Conservation (phyloP, 1,140 invertebrate species). For the Dysdera silvatica region DNA sequence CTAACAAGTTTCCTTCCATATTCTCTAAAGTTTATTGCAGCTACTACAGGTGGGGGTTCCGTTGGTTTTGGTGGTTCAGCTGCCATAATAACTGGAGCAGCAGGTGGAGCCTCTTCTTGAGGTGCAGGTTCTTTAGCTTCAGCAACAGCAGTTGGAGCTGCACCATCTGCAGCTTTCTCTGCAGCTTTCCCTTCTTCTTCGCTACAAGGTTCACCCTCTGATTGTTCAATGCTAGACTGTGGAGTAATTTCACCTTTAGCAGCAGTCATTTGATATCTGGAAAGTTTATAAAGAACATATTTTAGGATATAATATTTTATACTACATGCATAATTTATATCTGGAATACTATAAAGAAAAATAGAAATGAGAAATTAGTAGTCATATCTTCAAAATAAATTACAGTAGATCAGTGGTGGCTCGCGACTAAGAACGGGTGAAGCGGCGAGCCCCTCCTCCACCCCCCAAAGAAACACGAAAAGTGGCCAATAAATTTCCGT, state of each 20-base stretch:
- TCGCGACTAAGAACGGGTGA: no score
- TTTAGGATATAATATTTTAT: no score
- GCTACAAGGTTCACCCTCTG: conserved; percentile 49
- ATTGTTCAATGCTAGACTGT: conserved; percentile 51
- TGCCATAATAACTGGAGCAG: background rate
- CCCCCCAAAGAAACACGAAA: no score
- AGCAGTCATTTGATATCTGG: no score
- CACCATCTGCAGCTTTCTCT: conserved; percentile 44
- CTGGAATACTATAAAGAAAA: no score
- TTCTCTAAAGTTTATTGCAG: conserved; percentile 27
- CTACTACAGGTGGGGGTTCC: conserved; percentile 24
- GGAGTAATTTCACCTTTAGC: conserved; percentile 39
- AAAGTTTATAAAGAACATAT: no score
- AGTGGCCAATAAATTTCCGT: no score
- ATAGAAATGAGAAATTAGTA: no score
- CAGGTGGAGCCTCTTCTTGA: background rate
- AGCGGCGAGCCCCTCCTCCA: no score
- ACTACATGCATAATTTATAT: no score
- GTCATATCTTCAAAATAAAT: no score
- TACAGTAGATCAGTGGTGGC: no score
- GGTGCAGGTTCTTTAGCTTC: background rate
- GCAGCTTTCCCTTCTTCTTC: conserved; percentile 62
- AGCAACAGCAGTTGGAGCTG: conserved; percentile 59
- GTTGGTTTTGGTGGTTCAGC: conserved; percentile 14
- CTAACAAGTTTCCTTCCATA: conserved; percentile 49